A percentile compares a stretch with the other conserved stretches of the same genome.
phyloP scores from a whole-genome alignment of 2,113 vertebrate species.

The Xiphias gladius region DNA sequence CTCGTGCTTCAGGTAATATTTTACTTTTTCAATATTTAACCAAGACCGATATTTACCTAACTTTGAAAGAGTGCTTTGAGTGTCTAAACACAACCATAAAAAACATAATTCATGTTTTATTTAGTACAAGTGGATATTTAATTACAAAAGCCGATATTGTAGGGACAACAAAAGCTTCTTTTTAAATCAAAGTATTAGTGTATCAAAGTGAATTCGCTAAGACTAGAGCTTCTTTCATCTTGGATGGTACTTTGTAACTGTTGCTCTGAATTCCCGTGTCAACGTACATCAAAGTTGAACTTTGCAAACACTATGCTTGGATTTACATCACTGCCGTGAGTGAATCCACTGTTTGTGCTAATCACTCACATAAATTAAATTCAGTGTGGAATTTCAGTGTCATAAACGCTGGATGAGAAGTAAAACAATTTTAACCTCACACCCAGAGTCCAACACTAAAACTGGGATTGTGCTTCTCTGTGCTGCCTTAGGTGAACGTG shows the following conservation, averaged over 20 bases:
- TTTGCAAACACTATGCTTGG: neutral
- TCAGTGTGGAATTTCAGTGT: no score
- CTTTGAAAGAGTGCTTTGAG: neutral
- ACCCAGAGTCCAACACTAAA: neutral
- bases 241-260: neutral
- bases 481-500: neutral
- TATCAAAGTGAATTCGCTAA: neutral
- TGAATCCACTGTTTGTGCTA: no score
- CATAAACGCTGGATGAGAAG: no score
- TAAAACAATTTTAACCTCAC: no score
- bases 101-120: neutral
- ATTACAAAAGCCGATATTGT: neutral
- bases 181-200: neutral
- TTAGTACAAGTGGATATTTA: neutral
- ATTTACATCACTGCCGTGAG: no score
- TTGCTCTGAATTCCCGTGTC: neutral
- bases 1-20: no score
- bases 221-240: neutral
- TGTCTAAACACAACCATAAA: neutral
- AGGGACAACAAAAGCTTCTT: neutral
- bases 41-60: no score
- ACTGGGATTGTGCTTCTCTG: no score
- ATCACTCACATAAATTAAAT: no score
- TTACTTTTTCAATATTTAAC: neutral
- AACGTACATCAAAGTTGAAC: neutral